phyloP scores from a whole-genome alignment of 2,888 invertebrate genomes.

The Dione vanillae region DNA sequence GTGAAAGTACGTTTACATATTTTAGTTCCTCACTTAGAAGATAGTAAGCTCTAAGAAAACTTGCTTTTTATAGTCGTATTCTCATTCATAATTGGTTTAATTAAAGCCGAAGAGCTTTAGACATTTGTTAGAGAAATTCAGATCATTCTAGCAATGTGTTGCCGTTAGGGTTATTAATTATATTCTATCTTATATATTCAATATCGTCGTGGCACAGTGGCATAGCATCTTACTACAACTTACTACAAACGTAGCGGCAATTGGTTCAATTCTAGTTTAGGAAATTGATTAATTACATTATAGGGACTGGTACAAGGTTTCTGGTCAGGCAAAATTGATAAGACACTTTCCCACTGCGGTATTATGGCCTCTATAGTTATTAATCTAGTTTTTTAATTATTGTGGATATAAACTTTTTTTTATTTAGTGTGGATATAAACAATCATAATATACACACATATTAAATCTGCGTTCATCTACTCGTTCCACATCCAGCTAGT shows the following conservation, averaged over 20 bases:
- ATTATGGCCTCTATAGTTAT: too few relatives aligned
- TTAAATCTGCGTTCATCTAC: background rate
- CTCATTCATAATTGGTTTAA: conserved; percentile 25
- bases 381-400: too few relatives aligned
- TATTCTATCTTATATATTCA: conserved; percentile 2
- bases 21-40: too few relatives aligned
- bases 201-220: background rate
- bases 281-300: too few relatives aligned
- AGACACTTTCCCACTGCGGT: too few relatives aligned
- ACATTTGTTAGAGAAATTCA: conserved; percentile 23
- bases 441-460: background rate
- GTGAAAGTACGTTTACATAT: background rate
- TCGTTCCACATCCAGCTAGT: background rate
- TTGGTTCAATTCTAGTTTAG: background rate
- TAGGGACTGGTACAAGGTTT: too few relatives aligned
- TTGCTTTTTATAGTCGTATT: background rate
- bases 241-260: background rate
- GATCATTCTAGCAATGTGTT: conserved; percentile 15
- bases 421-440: too few relatives aligned
- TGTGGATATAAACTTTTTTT: too few relatives aligned
- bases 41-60: background rate
- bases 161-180: conserved; percentile 15
- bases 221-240: too few relatives aligned
- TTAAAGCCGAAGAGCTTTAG: conserved; percentile 20
- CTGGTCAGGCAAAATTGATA: background rate